A percentile compares a stretch with the other conserved stretches of the same genome.
These are phyloP conservation scores for Clusia tigrina DNA, from an alignment of 2,888 invertebrate genomes.

Conservation along the genomic window DNA sequence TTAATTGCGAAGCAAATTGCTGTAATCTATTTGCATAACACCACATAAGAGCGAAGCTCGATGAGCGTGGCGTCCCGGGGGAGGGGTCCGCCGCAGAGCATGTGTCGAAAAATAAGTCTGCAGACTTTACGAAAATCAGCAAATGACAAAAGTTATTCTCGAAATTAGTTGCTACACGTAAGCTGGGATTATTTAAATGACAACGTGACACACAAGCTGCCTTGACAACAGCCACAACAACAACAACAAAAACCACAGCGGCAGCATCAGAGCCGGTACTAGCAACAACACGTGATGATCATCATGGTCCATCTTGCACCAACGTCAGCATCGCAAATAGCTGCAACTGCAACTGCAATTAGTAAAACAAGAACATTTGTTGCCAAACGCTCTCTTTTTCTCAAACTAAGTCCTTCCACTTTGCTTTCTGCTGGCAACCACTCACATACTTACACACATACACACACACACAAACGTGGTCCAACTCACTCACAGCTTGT, in stretches of 20 bases:
- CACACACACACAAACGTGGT: not conserved
- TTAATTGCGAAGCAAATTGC: slow-evolving; percentile 26
- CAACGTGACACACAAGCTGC: slow-evolving; percentile 7
- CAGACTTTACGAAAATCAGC: not conserved
- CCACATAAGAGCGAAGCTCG: not conserved
- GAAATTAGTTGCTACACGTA: not conserved
- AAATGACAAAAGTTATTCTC: not conserved
- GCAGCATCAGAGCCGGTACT: not conserved
- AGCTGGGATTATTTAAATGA: slow-evolving; percentile 7
- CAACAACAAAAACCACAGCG: slow-evolving; percentile 7
- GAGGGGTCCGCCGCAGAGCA: no score
- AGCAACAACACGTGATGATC: no score
- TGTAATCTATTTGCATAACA: slow-evolving; percentile 20
- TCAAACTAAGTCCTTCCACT: no score
- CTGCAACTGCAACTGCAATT: not conserved
- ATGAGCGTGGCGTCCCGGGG: no score
- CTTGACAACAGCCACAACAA: not conserved
- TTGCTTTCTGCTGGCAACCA: not conserved
- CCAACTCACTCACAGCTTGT: not conserved
- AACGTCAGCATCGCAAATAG: not conserved
- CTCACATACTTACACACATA: not conserved
- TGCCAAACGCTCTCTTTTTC: slow-evolving; percentile 10
- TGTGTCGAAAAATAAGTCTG: no score
- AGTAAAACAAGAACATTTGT: slow-evolving; percentile 14
- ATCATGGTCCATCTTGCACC: no score